Base-by-base conservation (phyloP, 2,113 vertebrate species). In the Eulemur macaco region DNA sequence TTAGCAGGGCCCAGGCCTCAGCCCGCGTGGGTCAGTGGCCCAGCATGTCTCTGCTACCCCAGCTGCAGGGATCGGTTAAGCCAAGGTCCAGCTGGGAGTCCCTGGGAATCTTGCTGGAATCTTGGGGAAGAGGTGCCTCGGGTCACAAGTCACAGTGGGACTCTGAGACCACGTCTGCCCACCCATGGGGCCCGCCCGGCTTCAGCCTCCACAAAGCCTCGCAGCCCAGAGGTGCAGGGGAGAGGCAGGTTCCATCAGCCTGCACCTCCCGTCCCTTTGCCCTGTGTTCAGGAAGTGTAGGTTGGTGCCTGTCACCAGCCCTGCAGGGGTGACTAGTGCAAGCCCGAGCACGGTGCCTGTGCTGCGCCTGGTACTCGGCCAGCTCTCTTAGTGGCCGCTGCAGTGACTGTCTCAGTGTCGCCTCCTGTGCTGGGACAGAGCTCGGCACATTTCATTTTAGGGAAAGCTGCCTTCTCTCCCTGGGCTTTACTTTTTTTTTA, bases 41-140 rank as follows among this genome's bases (percentile, higher is more conserved):
- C 37, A 73, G 34, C 3, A 6, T 74, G 37, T 42, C 66, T 86
- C 17, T 8, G 6, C 50, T 2, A 6, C 27, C 10, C n/a, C 37
- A 21, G 25, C 29, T 18, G 17, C 27, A 58, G 15, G 64, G 27
- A 34, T 15, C 23, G 50, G n/a, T 34, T 58, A 68, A 23, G 37
- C 37, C 6, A 0, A 45, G 17, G 37, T 25, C 50, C 68, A 34
- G 15, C 45, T 5, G 4, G 39, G 14, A 74, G 52, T 74, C 71
- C 52, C 20, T 11, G 50, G 31, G 52, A 88, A 34, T 15, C 52
- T 88, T 10, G 20, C 29, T 17, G 52, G 39, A 42, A 34, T 87
- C 3, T 7, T 11, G 1, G 17, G 23, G 18, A 56, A 42, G 18
- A 73, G n/a, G 52, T 7, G 0, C 18, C 37, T 58, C 17, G 0